Base-by-base conservation (phyloP, 2,888 invertebrate genomes). In the Lutraria lutraria region DNA sequence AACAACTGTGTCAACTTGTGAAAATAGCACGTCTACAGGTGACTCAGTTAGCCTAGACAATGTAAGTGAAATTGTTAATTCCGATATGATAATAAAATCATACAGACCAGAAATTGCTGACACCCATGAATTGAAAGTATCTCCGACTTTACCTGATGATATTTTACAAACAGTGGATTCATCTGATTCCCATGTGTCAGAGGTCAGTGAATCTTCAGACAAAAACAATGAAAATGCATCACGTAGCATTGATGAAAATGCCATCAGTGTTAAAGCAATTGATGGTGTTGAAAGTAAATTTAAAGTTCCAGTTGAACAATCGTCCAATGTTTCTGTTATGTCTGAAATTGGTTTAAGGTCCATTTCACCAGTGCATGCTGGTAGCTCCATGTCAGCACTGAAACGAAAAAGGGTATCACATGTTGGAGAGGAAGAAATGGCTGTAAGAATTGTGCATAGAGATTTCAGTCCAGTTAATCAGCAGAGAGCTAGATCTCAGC, bases 371-470 rank as follows among this genome's bases (percentile, higher is more conserved):
- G 54, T n/a, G 31, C 31, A 53, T 21, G 29, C 43, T 19, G 54
- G 72, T 25, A 80, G 81, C 16, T 60, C 81, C 15, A 43, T 81
- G 34, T 60, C 56, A 12, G 56, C 84, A 0, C 68, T 83, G 83
- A 87, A 86, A 83, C 29, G 88, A 31, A 90, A 88, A 63, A 85
- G 76, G 12, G 85, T 79, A 31, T 76, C 85, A 16, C 90, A 89
- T 16, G 72, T 87, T 53, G 72, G 84, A 52, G 52, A 31, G 19
- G 87, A 87, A n/a, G 90, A 90, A 85, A 56, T 80, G 63, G 63
- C 89, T 10, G 54, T 91, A 6, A 85, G 88, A 60, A 89, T 92
- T 25, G 90, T 95, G 68, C 96, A 95, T 88, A 91, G 94, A 80
- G 95, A 95, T 82, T 92, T 91, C 54, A 92, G 91, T 80, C 89